These are phyloP conservation scores for Lasaia peninsularis DNA, from an alignment of 1,140 invertebrate species.

Conservation along the genomic window DNA sequence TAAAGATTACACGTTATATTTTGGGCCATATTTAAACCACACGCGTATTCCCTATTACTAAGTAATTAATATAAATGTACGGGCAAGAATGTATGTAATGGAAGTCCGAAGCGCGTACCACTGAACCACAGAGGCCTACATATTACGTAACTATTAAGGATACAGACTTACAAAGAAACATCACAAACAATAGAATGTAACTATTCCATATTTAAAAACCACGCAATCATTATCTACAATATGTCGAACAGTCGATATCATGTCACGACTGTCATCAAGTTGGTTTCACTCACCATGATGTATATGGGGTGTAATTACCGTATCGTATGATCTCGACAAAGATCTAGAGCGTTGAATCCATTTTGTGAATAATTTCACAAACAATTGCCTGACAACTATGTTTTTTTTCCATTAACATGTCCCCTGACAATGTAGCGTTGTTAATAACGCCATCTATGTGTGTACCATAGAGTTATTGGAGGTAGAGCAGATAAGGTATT, in stretches of 20 bases:
- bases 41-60: too few relatives aligned
- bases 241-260: slow-evolving; percentile 29
- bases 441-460: too few relatives aligned
- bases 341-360: slow-evolving; percentile 59
- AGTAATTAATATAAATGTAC: too few relatives aligned
- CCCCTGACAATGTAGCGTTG: slow-evolving; percentile 31
- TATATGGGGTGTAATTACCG: slow-evolving; percentile 56
- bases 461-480: too few relatives aligned
- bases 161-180: neutral
- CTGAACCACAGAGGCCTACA: too few relatives aligned
- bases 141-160: neutral
- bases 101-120: too few relatives aligned
- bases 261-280: slow-evolving; percentile 62
- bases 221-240: slow-evolving; percentile 35
- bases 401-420: slow-evolving; percentile 34
- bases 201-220: neutral
- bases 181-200: slow-evolving; percentile 6
- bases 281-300: slow-evolving; percentile 45
- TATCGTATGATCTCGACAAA: slow-evolving; percentile 59
- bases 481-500: too few relatives aligned
- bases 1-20: too few relatives aligned
- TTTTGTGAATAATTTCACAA: slow-evolving; percentile 71
- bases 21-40: too few relatives aligned
- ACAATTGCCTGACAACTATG: slow-evolving; percentile 62
- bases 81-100: too few relatives aligned